phyloP scores from a whole-genome alignment of 1,140 invertebrate genomes.

The Paraescarpia echinospica region DNA sequence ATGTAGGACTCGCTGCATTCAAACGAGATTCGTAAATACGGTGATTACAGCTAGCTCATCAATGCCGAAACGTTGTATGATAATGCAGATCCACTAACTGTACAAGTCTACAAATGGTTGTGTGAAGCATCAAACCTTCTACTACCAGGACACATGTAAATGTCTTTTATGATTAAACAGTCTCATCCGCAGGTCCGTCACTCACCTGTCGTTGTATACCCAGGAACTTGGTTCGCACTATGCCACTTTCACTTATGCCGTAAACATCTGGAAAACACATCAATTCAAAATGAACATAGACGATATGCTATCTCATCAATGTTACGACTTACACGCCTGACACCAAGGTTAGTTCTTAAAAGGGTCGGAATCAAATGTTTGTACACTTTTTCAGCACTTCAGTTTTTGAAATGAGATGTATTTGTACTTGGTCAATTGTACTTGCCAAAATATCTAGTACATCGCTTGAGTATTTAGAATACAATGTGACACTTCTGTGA shows the following conservation, averaged over 20 bases:
- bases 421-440: not conserved
- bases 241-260: constrained; percentile 44
- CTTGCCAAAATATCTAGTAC: not conserved
- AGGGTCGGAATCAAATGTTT: no score
- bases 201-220: constrained; percentile 49
- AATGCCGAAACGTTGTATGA: no score
- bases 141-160: not conserved
- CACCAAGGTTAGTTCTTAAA: no score
- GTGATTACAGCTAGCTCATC: no score
- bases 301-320: not conserved
- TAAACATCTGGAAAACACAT: constrained; percentile 36
- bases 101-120: no score
- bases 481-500: not conserved
- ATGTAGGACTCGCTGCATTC: no score
- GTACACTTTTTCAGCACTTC: no score
- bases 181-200: not conserved
- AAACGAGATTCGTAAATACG: no score
- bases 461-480: not conserved
- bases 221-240: constrained; percentile 42
- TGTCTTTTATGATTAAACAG: not conserved
- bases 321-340: not conserved
- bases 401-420: no score
- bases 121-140: not conserved
- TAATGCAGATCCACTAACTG: no score
- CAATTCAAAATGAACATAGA: constrained; percentile 41